These are phyloP conservation scores for Diadema setosum DNA, from an alignment of 35 echinoderm and acorn worm genomes.

Conservation along the genomic window DNA sequence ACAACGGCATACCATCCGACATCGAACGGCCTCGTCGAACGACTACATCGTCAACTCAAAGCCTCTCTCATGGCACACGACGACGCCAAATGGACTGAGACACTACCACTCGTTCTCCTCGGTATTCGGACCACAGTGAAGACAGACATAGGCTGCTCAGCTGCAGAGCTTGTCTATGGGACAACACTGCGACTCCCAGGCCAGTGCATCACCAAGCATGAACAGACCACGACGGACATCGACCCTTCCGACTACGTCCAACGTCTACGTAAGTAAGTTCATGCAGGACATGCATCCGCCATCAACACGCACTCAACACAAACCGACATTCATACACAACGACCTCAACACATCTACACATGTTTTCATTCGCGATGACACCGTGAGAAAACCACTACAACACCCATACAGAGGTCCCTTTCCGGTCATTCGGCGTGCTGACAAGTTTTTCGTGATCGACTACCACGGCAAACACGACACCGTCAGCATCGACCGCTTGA, in stretches of 20 bases:
- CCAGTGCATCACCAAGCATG: background rate
- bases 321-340: background rate
- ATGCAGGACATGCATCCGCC: background rate
- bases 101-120: constrained; percentile 33
- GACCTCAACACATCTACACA: constrained; percentile 31
- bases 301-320: background rate
- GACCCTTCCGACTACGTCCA: constrained; percentile 15
- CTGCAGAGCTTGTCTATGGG: constrained; percentile 31
- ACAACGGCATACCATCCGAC: constrained; percentile 33
- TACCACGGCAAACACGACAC: constrained; percentile 7
- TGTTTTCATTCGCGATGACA: constrained; percentile 38
- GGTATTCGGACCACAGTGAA: constrained; percentile 44
- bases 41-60: constrained; percentile 44
- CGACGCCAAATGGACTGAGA: background rate
- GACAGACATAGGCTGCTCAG: constrained; percentile 37
- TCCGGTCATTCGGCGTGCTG: background rate
- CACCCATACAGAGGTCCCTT: constrained; percentile 39
- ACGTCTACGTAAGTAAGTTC: background rate
- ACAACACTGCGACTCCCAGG: constrained; percentile 22
- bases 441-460: constrained; percentile 21
- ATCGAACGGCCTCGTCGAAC: constrained; percentile 22
- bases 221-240: background rate
- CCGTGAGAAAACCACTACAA: constrained; percentile 45
- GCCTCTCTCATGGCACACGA: constrained; percentile 17
- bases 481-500: constrained; percentile 50